Conservation (phyloP, 2,113 vertebrate genomes). For the Chinchilla lanigera region DNA sequence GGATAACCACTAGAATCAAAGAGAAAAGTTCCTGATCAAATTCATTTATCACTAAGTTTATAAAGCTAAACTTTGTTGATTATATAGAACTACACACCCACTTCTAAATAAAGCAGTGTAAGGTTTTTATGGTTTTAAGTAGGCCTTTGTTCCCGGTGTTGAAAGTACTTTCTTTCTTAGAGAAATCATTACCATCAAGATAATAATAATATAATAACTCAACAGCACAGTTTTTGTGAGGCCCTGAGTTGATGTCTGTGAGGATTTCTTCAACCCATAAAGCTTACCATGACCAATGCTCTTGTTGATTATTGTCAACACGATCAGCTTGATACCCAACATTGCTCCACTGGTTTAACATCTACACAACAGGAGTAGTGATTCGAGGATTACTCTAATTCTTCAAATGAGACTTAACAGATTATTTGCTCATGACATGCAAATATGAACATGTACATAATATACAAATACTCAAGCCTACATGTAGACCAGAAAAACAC, state of each 20-base stretch:
- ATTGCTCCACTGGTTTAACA: neutral
- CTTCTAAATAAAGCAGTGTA: neutral
- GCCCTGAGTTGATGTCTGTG: neutral
- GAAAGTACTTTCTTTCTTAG: neutral
- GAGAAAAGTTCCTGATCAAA: neutral
- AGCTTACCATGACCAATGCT: neutral
- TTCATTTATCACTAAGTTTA: neutral
- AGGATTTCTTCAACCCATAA: neutral
- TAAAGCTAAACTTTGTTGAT: neutral
- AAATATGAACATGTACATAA: neutral
- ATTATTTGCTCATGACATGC: neutral
- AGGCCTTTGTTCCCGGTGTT: neutral
- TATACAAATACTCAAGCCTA: neutral
- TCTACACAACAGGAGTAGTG: conserved; percentile 15
- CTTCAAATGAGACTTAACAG: conserved; percentile 8
- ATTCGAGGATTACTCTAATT: neutral
- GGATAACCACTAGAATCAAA: conserved; percentile 19
- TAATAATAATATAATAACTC: neutral
- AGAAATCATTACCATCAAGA: conserved; percentile 23
- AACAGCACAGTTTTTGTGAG: neutral
- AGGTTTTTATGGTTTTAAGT: neutral
- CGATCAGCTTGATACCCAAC: neutral
- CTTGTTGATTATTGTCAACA: neutral
- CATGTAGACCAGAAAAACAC: neutral
- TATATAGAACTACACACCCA: neutral